These are phyloP conservation scores for Callithrix jacchus DNA, from an alignment of 2,113 vertebrate genomes.

Conservation along the genomic window DNA sequence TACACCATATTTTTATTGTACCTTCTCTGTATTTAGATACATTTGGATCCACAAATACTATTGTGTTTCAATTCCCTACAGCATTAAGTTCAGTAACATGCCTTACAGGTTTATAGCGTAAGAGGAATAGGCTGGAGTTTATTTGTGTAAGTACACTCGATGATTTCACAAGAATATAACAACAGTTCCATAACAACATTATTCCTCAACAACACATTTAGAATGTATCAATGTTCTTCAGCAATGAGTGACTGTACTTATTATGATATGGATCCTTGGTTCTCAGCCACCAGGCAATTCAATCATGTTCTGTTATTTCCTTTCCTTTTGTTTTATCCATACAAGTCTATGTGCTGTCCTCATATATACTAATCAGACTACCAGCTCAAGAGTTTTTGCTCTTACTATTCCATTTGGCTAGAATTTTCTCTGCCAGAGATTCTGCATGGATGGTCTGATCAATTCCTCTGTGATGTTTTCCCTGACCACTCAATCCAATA, in stretches of 20 bases:
- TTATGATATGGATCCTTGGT: neutral
- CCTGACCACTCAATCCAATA: neutral
- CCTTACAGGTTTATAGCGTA: neutral
- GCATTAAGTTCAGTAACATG: neutral
- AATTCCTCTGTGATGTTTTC: neutral
- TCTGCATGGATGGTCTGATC: neutral
- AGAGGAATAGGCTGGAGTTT: neutral
- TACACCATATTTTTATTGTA: neutral
- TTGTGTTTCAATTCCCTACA: neutral
- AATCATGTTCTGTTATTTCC: neutral
- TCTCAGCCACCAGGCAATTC: neutral
- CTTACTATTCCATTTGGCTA: neutral
- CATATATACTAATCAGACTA: neutral
- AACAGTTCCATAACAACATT: too few species aligned
- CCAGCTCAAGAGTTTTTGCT: neutral
- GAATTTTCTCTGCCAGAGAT: neutral
- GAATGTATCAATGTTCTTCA: neutral
- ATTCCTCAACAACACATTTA: neutral
- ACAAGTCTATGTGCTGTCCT: neutral
- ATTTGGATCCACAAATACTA: neutral
- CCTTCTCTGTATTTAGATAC: neutral
- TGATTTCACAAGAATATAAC: neutral
- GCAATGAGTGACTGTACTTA: neutral
- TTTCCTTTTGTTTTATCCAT: neutral
- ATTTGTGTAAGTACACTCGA: neutral